Evolutionary conservation across 2,888 invertebrate species (phyloP), one percentile per base, ranked within the genome.

Genomic region (Galerucella calmariensis): DNA sequence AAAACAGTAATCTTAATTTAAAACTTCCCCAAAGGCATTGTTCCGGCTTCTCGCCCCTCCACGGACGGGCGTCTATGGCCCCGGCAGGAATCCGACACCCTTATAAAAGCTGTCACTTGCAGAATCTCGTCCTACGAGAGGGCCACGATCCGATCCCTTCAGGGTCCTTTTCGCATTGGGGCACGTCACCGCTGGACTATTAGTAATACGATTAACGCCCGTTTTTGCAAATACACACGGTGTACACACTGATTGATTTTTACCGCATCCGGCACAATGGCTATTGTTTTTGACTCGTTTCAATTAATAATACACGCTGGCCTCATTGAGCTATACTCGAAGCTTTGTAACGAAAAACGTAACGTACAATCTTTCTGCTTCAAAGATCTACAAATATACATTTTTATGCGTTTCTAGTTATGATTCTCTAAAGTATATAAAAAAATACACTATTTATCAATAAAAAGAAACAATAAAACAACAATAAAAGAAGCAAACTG

Each of bases 21-120:
- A 69, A 69, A 61, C 44, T 61, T 24, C 14, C 61, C 48, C 27
- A n/a, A 68, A 51, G 76, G 80, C 77, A 75, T 79, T 76, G 79
- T 81, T 81, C 78, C 82, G 81, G 80, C 75, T 81, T 82, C 80
- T 81, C 82, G 81, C 82, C 82, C 80, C 81, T 75, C 77, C 76
- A 79, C 76, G 74, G 77, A 82, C 81, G 83, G 76, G 82, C 84
- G 84, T 82, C 84, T 75, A 82, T 83, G 85, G 78, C 76, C 81
- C 79, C 85, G 81, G 82, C 85, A 83, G 85, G 86, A 83, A 84
- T 83, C 82, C 85, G 84, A 84, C 86, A 86, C 86, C 86, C 86
- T 86, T 85, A 85, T 84, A 85, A 86, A 85, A 85, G 82, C 86
- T 86, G 86, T 86, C 86, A 86, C 82, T 83, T 79, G 83, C 86